Conservation (phyloP, 2,888 invertebrate species). For the Macropis europaea region DNA sequence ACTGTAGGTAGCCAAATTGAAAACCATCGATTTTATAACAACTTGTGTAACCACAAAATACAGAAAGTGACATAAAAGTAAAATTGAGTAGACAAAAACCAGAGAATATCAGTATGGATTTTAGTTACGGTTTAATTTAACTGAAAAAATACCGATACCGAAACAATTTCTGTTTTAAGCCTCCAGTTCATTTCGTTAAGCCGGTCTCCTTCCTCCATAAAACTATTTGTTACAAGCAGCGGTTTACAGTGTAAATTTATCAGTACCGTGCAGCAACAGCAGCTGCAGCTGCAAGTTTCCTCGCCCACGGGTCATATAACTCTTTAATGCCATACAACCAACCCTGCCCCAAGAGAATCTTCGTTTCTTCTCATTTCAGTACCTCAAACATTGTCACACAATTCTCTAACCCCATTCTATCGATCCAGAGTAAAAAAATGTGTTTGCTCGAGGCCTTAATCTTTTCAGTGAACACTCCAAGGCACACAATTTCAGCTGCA, state of each 20-base stretch:
- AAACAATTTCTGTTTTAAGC: too few species aligned
- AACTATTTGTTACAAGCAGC: conserved; percentile 42
- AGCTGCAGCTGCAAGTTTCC: conserved; percentile 23
- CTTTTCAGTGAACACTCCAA: background rate
- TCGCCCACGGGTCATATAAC: conserved; percentile 44
- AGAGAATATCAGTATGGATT: too few species aligned
- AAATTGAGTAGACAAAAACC: too few species aligned
- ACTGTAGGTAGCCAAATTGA: too few species aligned
- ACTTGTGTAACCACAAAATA: too few species aligned
- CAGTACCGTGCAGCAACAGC: conserved; percentile 30
- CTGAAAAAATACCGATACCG: too few species aligned
- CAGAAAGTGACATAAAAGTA: too few species aligned
- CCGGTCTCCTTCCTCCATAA: conserved; percentile 4
- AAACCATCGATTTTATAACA: too few species aligned
- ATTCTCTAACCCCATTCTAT: background rate
- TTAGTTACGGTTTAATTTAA: too few species aligned
- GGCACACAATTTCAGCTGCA: too few species aligned
- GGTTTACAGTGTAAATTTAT: conserved; percentile 52
- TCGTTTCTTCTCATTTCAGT: conserved; percentile 18
- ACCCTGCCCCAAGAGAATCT: conserved; percentile 23
- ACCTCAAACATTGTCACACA: background rate
- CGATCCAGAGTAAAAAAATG: background rate
- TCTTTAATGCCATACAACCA: conserved; percentile 55
- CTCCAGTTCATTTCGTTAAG: background rate
- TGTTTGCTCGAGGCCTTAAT: background rate